A percentile compares a stretch with the other conserved stretches of the same genome.
Evolutionary conservation across 2,888 invertebrate species (phyloP).

Genomic region (Anodontia alba): DNA sequence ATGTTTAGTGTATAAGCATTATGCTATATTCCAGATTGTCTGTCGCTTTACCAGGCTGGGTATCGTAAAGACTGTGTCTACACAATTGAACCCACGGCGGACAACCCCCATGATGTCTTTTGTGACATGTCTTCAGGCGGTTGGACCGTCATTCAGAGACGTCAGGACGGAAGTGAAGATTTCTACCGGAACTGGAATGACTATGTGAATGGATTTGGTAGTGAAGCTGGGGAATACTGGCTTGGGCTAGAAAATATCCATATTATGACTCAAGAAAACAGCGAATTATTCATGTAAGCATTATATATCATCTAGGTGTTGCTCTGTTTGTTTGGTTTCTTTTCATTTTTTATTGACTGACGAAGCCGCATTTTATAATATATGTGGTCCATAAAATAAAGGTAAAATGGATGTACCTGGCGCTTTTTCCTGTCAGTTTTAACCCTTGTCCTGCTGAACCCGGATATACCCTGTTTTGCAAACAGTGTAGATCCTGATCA

Average conservation of each 20-base stretch:
- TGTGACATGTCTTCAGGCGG: not conserved
- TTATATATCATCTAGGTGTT: no score
- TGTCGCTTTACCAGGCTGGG: not conserved
- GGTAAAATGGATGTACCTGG: no score
- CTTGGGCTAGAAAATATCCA: not conserved
- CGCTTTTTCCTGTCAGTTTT: no score
- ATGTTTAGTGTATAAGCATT: no score
- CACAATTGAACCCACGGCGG: not conserved
- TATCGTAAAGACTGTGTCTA: not conserved
- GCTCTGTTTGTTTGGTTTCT: no score
- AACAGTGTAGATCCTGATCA: no score
- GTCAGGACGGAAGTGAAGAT: not conserved
- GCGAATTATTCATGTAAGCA: not conserved
- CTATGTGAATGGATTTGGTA: not conserved
- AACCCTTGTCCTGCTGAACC: no score
- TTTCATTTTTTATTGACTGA: no score
- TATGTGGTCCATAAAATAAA: no score
- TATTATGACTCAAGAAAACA: not conserved
- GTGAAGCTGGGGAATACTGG: not conserved
- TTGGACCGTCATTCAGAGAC: not conserved
- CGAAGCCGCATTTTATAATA: no score
- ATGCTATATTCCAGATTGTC: not conserved
- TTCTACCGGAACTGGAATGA: not conserved
- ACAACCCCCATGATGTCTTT: not conserved
- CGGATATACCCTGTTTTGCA: no score